Percentiles rank a stretch among this genome's conserved stretches.
Evolutionary conservation across 2,113 vertebrate genomes (phyloP).

Genomic region (Arvicanthis niloticus): DNA sequence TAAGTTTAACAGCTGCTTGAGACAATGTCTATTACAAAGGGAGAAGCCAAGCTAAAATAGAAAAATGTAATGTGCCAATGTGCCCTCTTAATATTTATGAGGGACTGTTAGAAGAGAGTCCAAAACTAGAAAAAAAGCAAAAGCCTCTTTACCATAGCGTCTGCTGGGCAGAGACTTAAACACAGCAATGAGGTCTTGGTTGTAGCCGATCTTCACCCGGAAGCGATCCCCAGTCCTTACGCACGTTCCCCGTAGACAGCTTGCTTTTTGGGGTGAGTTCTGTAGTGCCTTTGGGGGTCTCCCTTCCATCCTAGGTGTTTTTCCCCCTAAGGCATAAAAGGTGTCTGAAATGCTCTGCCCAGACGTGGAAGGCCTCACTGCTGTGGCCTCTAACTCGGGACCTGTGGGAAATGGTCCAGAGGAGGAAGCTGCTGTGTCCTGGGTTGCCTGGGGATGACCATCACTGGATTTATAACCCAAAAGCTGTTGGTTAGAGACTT

Average conservation of each 20-base stretch:
- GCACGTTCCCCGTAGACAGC: slow-evolving; percentile 89
- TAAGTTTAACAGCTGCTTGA: slow-evolving; percentile 18
- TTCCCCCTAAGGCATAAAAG: not conserved
- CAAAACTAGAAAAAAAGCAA: slow-evolving; percentile 35
- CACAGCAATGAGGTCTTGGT: slow-evolving; percentile 90
- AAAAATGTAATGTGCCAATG: slow-evolving; percentile 48
- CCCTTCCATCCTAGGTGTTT: not conserved
- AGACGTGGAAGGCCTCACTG: not conserved
- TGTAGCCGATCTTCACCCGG: slow-evolving; percentile 93
- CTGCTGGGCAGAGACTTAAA: slow-evolving; percentile 95
- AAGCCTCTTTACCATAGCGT: slow-evolving; percentile 90
- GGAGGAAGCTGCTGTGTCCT: not conserved
- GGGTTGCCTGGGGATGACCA: not conserved
- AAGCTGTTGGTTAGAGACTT: not conserved
- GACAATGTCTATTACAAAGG: slow-evolving; percentile 8
- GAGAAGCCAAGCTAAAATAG: slow-evolving; percentile 50
- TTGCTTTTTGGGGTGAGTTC: slow-evolving; percentile 80
- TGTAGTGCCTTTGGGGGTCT: not conserved
- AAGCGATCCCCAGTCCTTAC: slow-evolving; percentile 91
- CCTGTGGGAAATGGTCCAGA: not conserved
- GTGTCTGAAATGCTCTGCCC: not conserved
- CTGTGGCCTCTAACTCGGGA: not conserved
- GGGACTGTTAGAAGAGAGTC: slow-evolving; percentile 13
- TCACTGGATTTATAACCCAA: not conserved
- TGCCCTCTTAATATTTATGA: slow-evolving; percentile 39